Evolutionary conservation across 2,888 invertebrate species (phyloP), one percentile per base, ranked within the genome.

Genomic region (Clepsis dumicolana): DNA sequence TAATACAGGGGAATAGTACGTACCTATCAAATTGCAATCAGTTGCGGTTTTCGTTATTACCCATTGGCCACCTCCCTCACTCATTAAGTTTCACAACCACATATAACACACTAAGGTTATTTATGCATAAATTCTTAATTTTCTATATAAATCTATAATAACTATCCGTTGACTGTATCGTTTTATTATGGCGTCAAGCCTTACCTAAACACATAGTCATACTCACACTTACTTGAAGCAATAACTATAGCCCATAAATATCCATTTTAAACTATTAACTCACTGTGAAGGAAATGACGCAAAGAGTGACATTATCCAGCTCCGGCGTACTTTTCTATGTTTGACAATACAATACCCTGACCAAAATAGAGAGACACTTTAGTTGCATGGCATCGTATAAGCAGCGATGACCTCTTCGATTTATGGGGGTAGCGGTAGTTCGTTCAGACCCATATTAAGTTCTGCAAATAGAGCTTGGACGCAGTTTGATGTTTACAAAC

Each of bases 201-300:
- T 18, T 18, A 21, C 10, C 12, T 12, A 48, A 48, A 48, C 48
- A 48, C 21, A 48, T 48, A 21, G 16, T 44, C 44, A 44, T 44
- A 4, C 41, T 41, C 16, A 44, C n/a, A 2, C 44, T 38, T 38
- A 38, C 3, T n/a, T 14, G 2, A 2, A 38, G n/a, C 3, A 16
- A 41, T 0, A n/a, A 24, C 14, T 25, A 52, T 25, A 24, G n/a
- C 35, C 21, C 35, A 35, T 35, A n/a, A n/a, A n/a, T n/a, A 7
- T 14, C 14, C 21, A 62, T 27, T 27, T 27, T 29, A 44, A 61
- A 16, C 24, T 53, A 44, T 67, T 63, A 52, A 35, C 32, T 64
- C 57, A 54, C 56, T 56, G 64, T 64, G 59, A 78, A 80, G 81
- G 82, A 83, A 73, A 79, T 83, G 81, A 83, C 82, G 82, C 76